phyloP scores from a whole-genome alignment of 2,797 vertebrate species.

The Alectoris magna region DNA sequence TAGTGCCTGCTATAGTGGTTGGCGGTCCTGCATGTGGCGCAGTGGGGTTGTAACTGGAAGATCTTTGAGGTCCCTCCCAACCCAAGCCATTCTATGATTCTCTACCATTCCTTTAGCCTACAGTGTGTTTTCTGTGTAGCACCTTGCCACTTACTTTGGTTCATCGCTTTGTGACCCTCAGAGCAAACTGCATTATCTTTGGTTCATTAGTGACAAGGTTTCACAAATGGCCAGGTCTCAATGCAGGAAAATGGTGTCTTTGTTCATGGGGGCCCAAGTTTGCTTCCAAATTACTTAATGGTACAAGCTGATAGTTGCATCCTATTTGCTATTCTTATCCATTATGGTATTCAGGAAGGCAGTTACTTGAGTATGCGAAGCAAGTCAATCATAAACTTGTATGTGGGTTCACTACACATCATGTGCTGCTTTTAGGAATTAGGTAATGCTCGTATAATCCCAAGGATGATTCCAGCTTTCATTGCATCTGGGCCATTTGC shows the following conservation, averaged over 20 bases:
- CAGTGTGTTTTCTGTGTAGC: accelerated
- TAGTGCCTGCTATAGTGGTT: too few species aligned
- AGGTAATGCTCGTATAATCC: background rate
- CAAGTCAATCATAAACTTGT: background rate
- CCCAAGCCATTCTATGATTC: too few species aligned
- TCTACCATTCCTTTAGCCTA: background rate
- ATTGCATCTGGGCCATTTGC: background rate
- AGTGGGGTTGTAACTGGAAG: too few species aligned
- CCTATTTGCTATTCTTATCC: background rate
- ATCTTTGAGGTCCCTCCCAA: too few species aligned
- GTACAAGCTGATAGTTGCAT: background rate
- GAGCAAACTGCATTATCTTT: background rate
- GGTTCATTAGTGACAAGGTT: background rate
- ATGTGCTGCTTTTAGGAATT: background rate
- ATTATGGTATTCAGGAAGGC: background rate
- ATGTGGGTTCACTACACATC: background rate
- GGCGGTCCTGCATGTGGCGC: too few species aligned
- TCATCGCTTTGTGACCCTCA: background rate
- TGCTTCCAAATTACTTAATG: background rate
- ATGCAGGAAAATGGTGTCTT: background rate
- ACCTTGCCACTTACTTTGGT: background rate
- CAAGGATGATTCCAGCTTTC: background rate
- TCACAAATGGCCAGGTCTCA: background rate
- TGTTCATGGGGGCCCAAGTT: background rate
- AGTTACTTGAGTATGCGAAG: background rate